Evolutionary conservation across 1,140 invertebrate genomes (phyloP).

Genomic region (Cydia fagiglandana): DNA sequence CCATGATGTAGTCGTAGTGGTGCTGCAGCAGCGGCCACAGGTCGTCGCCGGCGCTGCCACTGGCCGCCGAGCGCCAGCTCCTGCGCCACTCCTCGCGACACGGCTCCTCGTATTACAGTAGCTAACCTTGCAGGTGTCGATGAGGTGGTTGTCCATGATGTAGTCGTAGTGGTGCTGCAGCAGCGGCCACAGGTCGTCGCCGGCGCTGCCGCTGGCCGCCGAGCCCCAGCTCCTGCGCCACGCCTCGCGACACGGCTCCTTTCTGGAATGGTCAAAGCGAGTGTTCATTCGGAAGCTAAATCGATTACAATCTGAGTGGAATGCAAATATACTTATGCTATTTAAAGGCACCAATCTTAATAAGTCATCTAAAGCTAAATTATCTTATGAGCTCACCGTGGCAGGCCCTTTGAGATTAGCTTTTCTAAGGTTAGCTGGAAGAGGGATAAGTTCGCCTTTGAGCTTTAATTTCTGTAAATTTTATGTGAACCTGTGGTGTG

Average conservation of each 20-base stretch:
- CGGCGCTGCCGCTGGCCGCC: slow-evolving; percentile 77
- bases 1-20: slow-evolving; percentile 96
- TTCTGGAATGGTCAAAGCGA: slow-evolving; percentile 60
- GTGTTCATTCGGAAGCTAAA: not conserved
- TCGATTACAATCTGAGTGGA: no score
- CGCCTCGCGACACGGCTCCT: slow-evolving; percentile 82
- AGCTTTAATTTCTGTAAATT: no score
- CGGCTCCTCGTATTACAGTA: slow-evolving; percentile 73
- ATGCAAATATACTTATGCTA: no score
- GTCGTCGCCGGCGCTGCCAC: slow-evolving; percentile 83
- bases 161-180: slow-evolving; percentile 94
- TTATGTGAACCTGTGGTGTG: no score
- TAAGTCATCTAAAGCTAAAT: no score
- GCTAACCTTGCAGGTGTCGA: slow-evolving; percentile 86
- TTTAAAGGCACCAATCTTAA: no score
- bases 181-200: slow-evolving; percentile 92
- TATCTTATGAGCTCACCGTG: no score
- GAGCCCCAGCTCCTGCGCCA: slow-evolving; percentile 86
- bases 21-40: slow-evolving; percentile 93
- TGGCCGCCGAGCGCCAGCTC: slow-evolving; percentile 84
- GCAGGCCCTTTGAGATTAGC: no score
- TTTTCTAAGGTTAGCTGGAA: no score
- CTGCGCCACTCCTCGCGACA: slow-evolving; percentile 83
- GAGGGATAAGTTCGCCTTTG: no score
- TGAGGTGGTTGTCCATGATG: slow-evolving; percentile 95